phyloP scores from a whole-genome alignment of 2,113 vertebrate species.

The Elanus axillaris region DNA sequence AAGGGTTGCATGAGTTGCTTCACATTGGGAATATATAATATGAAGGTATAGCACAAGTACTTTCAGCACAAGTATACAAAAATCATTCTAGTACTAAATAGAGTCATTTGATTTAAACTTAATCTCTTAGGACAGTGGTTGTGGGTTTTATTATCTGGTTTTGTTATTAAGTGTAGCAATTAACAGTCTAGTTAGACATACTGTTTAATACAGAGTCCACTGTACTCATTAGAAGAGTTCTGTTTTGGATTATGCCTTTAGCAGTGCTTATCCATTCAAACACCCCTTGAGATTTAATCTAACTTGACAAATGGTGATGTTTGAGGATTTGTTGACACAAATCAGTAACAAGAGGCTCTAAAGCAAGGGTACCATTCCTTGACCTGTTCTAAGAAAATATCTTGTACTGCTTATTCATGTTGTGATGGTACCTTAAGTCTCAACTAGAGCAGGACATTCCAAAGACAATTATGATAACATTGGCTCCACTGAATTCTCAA shows the following conservation, averaged over 20 bases:
- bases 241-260: slow-evolving; percentile 49
- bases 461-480: neutral
- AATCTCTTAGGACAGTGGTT: neutral
- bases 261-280: slow-evolving; percentile 14
- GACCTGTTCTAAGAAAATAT: neutral
- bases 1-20: neutral
- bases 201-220: neutral
- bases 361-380: neutral
- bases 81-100: neutral
- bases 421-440: neutral
- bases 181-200: neutral
- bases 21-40: neutral
- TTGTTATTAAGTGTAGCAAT: neutral
- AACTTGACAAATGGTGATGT: slow-evolving; percentile 2
- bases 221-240: slow-evolving; percentile 36
- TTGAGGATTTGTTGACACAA: neutral
- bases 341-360: neutral
- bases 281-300: neutral
- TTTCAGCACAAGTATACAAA: neutral
- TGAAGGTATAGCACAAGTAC: neutral
- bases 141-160: neutral
- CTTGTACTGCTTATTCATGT: neutral
- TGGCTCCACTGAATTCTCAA: neutral
- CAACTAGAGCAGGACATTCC: neutral
- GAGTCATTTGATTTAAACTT: neutral